A percentile compares a stretch with the other conserved stretches of the same genome.
Evolutionary conservation across 2,888 invertebrate genomes (phyloP).

Genomic region (Cacoxenus indagator): DNA sequence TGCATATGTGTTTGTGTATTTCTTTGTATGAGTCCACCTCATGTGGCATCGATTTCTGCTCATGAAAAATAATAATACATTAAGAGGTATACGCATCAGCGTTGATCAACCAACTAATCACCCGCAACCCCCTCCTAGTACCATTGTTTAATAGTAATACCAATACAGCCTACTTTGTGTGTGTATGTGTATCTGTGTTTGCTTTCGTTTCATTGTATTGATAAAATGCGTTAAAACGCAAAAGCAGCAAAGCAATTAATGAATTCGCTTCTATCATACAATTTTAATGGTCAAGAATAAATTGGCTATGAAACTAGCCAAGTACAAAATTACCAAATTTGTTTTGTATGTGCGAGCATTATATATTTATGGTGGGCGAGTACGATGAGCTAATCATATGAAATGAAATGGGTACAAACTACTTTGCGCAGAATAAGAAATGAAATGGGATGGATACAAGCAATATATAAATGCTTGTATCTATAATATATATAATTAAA

Average conservation of each 20-base stretch:
- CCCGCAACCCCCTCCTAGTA: too few species aligned
- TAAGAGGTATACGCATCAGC: constrained; percentile 32
- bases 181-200: constrained; percentile 31
- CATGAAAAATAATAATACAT: constrained; percentile 53
- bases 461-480: too few species aligned
- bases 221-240: constrained; percentile 63
- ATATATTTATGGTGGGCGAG: background rate
- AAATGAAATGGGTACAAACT: too few species aligned
- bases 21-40: too few species aligned
- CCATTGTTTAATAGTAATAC: too few species aligned
- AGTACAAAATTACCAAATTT: constrained; percentile 36
- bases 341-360: background rate
- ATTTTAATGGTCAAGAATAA: constrained; percentile 62
- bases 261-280: constrained; percentile 59
- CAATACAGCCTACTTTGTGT: constrained; percentile 29
- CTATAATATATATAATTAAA: too few species aligned
- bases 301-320: constrained; percentile 50
- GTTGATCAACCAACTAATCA: too few species aligned
- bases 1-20: constrained; percentile 14
- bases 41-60: constrained; percentile 22
- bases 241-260: constrained; percentile 65
- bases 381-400: background rate
- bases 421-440: too few species aligned
- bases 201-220: constrained; percentile 43
- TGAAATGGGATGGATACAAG: too few species aligned